Base-by-base conservation (phyloP, 2,797 vertebrate species). In the Agapornis canus region DNA sequence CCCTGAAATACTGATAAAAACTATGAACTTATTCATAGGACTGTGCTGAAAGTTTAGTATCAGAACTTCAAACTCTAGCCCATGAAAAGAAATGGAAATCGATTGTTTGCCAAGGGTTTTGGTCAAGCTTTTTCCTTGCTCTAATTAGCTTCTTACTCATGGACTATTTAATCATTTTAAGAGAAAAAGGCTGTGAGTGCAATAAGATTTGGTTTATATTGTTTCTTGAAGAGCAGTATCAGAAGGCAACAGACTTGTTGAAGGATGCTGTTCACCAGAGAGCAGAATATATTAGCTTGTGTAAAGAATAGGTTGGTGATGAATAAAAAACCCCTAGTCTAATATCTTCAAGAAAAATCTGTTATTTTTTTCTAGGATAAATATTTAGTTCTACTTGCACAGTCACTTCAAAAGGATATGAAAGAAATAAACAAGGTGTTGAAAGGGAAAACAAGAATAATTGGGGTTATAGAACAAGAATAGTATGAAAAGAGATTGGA, bases 391-490 rank as follows among this genome's bases (percentile, higher is more conserved):
- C 32, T 65, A 29, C 51, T 68, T 66, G 19, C 32, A n/a, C 39
- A 66, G 56, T 45, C 80, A 9, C 75, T 91, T 78, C 81, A 93
- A 82, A 90, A 95, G 35, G 7, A 49, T 60, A 22, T 47, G 17
- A 20, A 92, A 89, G n/a, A 79, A 79, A 89, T 61, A 89, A 90
- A 54, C 45, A 86, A 16, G 7, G 5, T 71, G 32, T 82, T 89
- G 68, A 91, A 92, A 89, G 21, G 11, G 37, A 85, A 94, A 94
- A 40, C 32, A 82, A 68, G n/a, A 84, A 84, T 83, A 76, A 86
- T 64, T 87, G 3, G 27, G 14, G 43, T 72, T 42, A 64, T 35
- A 19, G 20, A 89, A 86, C 39, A 84, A 71, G 54, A 72, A 12
- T 69, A 73, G 56, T 52, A 70, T 43, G 23, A 85, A 89, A 73